Evolutionary conservation across 2,888 invertebrate species (phyloP), one percentile per base, ranked within the genome.

Genomic region (Amiota mariae): DNA sequence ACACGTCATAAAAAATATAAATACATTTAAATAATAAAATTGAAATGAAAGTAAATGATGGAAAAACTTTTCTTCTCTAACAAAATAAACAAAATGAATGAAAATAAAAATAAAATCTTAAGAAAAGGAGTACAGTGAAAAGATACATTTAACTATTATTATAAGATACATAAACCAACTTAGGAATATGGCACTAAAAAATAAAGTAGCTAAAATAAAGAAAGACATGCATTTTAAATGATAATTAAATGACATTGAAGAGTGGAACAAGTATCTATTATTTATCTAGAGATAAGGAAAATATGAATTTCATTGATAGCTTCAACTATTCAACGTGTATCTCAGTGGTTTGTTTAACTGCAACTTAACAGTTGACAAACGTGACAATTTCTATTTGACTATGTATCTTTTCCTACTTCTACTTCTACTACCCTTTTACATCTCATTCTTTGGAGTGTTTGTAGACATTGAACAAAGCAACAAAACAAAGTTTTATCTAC

Each of bases 401-500:
- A 24, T 66, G 13, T 66, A 15, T n/a, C n/a, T 47, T 13, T 48
- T 48, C 49, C 47, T 61, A 24, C 8, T 3, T 10, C 47, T n/a
- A n/a, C n/a, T 24, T 24, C 24, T 24, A 24, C 24, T n/a, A 24
- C 24, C 24, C 24, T 24, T 3, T 3, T 36, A n/a, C n/a, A n/a
- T 36, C 36, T 36, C 36, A 36, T 36, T 36, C 36, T 6, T 36
- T 36, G 36, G 9, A 64, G 48, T 66, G 18, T 66, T 66, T 67
- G 67, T 20, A 15, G 54, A 10, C 11, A 18, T 54, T 63, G 63
- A 20, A 20, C 20, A 68, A n/a, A n/a, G n/a, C n/a, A n/a, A n/a
- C n/a, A n/a, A n/a, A n/a, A n/a, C n/a, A n/a, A 63, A 36, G 36
- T 68, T 51, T 85, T 83, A 81, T 85, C 81, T 85, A 74, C 18